Percentiles rank a stretch among this genome's conserved stretches.
Evolutionary conservation across 2,888 invertebrate species (phyloP).

Genomic region (Beris chalybata): DNA sequence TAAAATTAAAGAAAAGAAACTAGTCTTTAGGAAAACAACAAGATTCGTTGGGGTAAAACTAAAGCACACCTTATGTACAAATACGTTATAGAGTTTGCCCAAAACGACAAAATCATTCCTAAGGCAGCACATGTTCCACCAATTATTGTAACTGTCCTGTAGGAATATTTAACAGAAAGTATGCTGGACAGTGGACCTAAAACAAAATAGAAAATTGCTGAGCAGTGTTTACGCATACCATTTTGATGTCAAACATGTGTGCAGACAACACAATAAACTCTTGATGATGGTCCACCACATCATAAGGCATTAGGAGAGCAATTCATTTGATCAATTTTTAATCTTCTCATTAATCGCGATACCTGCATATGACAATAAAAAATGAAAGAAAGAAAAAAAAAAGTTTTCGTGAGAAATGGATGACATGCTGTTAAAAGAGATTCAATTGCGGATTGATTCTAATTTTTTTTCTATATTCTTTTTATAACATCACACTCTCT

Average conservation of each 20-base stretch:
- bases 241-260: slow-evolving; percentile 28
- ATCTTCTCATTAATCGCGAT: slow-evolving; percentile 29
- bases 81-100: slow-evolving; percentile 76
- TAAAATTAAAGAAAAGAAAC: slow-evolving; percentile 49
- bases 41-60: not conserved
- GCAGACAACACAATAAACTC: slow-evolving; percentile 6
- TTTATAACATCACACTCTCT: not conserved
- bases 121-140: slow-evolving; percentile 80
- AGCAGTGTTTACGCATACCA: slow-evolving; percentile 21
- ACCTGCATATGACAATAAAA: slow-evolving; percentile 38
- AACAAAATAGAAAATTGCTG: slow-evolving; percentile 31
- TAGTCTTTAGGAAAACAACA: too few relatives aligned
- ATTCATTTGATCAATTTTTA: too few relatives aligned
- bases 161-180: slow-evolving; percentile 81
- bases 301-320: slow-evolving; percentile 4
- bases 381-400: slow-evolving; percentile 31
- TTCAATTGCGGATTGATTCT: slow-evolving; percentile 17
- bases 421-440: slow-evolving; percentile 33
- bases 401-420: slow-evolving; percentile 35
- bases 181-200: slow-evolving; percentile 84
- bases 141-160: slow-evolving; percentile 77
- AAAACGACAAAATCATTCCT: slow-evolving; percentile 83
- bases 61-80: slow-evolving; percentile 71
- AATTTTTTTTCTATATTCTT: not conserved
- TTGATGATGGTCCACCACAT: slow-evolving; percentile 6